Base-by-base conservation (phyloP, 30 jellyfish, hydroid and myxozoan species). In the Chrysaora quinquecirrha region DNA sequence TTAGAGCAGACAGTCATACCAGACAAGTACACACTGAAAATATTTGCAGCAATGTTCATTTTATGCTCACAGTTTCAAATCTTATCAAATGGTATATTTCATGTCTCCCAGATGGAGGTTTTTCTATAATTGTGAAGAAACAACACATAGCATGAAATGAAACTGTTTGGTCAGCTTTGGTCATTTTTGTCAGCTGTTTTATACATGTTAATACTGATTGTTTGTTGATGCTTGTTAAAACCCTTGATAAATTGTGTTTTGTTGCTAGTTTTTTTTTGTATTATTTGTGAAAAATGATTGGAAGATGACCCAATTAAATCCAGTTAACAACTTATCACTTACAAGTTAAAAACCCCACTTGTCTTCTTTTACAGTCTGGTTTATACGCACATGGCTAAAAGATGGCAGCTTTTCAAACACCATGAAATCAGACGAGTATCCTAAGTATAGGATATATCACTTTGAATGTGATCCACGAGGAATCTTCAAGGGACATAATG, bases 331-430 rank as follows among this genome's bases (percentile, higher is more conserved):
- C n/a, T n/a, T n/a, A n/a, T n/a, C n/a, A n/a, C n/a, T n/a, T n/a
- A n/a, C 12, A 43, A 43, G 9, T 43, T 9, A 43, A 43, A 43
- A 43, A 43, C 58, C 58, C 58, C 58, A 9, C 16, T 43, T 43
- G 9, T 43, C 58, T 43, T 43, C 58, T 43, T 43, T 43, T 43
- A 43, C 58, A 43, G 58, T 43, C 58, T 43, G 58, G 58, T 43
- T 43, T 43, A 43, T 43, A 43, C 58, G 58, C 58, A 43, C 58
- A 43, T 43, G 58, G 58, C 58, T 43, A 43, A 43, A 43, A 16
- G 58, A 43, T 43, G 58, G 58, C 58, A 43, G 58, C 58, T 43
- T 43, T 43, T 43, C 58, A 43, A 43, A 43, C 16, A 43, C 58
- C 58, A 43, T 43, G 9, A 16, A 6, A 43, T 43, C 58, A 43